Percentiles rank a stretch among this genome's conserved stretches.
Conservation (phyloP, 2,797 vertebrate genomes). For the Sebastes hubbsi region DNA sequence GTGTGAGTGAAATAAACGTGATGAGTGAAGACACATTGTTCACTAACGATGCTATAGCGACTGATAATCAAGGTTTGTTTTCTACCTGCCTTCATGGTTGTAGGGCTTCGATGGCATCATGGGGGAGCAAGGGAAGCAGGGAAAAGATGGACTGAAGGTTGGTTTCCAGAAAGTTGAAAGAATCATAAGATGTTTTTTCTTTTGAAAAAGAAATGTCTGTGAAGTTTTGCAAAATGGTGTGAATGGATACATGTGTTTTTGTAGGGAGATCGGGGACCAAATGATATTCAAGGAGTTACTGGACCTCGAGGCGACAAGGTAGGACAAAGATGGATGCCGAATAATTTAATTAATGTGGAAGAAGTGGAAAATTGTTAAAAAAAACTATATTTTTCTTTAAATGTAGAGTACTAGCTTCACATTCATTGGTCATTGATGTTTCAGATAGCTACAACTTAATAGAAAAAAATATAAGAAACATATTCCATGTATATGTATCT, state of each 20-base stretch:
- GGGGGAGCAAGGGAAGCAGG: conserved; percentile 81
- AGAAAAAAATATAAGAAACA: background rate
- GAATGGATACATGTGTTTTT: background rate
- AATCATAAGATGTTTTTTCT: background rate
- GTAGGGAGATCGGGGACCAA: conserved; percentile 75
- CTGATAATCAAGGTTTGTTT: background rate
- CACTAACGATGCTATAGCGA: background rate
- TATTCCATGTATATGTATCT: background rate
- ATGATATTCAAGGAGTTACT: conserved; percentile 68
- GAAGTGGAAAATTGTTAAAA: background rate
- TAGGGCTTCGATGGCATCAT: conserved; percentile 81
- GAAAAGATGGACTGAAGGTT: conserved; percentile 81
- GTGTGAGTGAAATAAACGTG: conserved; percentile 56
- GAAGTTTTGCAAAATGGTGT: background rate
- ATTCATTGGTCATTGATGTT: background rate
- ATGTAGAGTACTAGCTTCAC: background rate
- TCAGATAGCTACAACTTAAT: background rate
- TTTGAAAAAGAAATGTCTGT: background rate
- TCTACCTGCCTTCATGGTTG: background rate
- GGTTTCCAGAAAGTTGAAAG: background rate
- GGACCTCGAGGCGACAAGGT: conserved; percentile 82
- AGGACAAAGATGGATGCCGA: background rate
- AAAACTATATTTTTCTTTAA: background rate
- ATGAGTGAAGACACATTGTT: background rate
- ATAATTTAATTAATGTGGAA: background rate